phyloP scores from a whole-genome alignment of 2,797 vertebrate species.

The Helarctos malayanus region DNA sequence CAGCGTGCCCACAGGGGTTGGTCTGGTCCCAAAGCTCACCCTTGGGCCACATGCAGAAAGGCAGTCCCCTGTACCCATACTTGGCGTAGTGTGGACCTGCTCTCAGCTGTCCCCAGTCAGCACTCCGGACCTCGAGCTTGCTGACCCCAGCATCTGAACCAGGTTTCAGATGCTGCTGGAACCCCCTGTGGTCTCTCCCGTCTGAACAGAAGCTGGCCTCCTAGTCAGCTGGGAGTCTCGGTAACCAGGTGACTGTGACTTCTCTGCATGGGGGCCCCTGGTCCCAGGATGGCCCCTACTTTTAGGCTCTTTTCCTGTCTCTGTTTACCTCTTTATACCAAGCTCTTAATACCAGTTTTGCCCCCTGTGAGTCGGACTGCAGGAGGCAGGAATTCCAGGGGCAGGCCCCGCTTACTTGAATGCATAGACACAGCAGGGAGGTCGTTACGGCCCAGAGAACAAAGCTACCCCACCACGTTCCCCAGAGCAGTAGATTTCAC shows the following conservation, averaged over 20 bases:
- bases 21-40: slow-evolving; percentile 26
- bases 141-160: slow-evolving; percentile 72
- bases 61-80: neutral
- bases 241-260: slow-evolving; percentile 70
- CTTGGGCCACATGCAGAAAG: neutral
- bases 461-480: neutral
- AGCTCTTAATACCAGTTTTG: neutral
- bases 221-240: slow-evolving; percentile 73
- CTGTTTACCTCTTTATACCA: neutral
- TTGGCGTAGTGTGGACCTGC: neutral
- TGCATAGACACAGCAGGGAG: slow-evolving; percentile 50
- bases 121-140: slow-evolving; percentile 55
- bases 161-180: slow-evolving; percentile 75
- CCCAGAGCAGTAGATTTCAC: slow-evolving; percentile 34
- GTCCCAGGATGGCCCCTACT: slow-evolving; percentile 64
- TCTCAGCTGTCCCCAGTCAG: slow-evolving; percentile 58
- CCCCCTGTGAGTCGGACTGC: neutral
- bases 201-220: slow-evolving; percentile 69
- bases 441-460: slow-evolving; percentile 27
- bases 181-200: slow-evolving; percentile 62
- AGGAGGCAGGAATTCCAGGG: neutral
- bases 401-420: neutral
- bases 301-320: slow-evolving; percentile 54
- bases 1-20: neutral
- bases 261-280: slow-evolving; percentile 70